phyloP scores from a whole-genome alignment of 2,113 vertebrate genomes.

The Diphyllodes magnificus region DNA sequence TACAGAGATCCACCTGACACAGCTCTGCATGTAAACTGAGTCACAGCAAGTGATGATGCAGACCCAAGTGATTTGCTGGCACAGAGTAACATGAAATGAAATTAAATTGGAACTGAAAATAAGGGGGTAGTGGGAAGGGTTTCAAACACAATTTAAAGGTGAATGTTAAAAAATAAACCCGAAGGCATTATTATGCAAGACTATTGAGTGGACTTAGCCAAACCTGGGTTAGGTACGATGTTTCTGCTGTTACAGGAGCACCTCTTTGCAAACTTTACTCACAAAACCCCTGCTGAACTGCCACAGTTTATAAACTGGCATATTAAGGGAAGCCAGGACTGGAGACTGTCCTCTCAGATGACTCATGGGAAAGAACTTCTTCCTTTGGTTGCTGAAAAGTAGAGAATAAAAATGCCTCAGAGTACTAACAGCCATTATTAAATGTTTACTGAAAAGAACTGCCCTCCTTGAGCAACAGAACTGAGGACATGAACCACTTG shows the following conservation, averaged over 20 bases:
- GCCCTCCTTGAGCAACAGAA: neutral
- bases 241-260: neutral
- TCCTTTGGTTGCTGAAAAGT: neutral
- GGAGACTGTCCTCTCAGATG: neutral
- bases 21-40: rapidly evolving
- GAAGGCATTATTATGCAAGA: neutral
- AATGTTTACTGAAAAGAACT: neutral
- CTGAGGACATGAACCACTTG: neutral
- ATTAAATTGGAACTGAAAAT: neutral
- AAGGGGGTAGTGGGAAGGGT: neutral
- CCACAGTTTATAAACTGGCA: neutral
- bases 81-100: neutral
- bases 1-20: neutral
- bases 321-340: neutral
- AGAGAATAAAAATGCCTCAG: neutral
- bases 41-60: neutral
- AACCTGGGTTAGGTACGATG: neutral
- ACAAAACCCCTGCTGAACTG: neutral
- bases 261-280: neutral
- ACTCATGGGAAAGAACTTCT: neutral
- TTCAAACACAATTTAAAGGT: neutral
- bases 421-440: neutral
- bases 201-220: neutral
- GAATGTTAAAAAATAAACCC: neutral
- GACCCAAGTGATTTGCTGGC: neutral